Base-by-base conservation (phyloP, 2,113 vertebrate genomes). In the Chitala chitala region DNA sequence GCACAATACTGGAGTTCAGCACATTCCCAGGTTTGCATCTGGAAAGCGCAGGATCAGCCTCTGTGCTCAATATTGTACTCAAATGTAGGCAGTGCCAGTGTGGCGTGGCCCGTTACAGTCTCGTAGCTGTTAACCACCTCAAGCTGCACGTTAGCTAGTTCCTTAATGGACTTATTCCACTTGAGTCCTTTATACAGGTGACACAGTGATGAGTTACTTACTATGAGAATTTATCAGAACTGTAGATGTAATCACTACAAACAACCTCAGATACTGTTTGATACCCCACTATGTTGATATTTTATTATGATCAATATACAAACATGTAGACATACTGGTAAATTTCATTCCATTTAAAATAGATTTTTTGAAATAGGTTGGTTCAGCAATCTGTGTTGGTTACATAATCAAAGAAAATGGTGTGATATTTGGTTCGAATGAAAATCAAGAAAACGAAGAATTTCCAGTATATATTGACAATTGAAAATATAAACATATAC, bases 111-210 rank as follows among this genome's bases (percentile, higher is more conserved):
- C 5, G 8, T 17, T 36, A 33, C 33, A 63, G 17, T 38, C 15
- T 38, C 31, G n/a, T 36, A 33, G 12, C 8, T 63, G 33, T 33
- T 63, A 63, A 20, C 59, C 59, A 63, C 15, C 59, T 63, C 33
- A 63, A 63, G 38, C 59, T 63, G 33, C 38, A n/a, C n/a, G n/a
- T n/a, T n/a, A n/a, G n/a, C 59, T 33, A 63, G 15, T 38, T 63
- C 38, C 59, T n/a, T 38, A 17, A 63, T 22, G 59, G 59, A 20
- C 31, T 63, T 38, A 63, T 33, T 33, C 33, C 33, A 63, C 29
- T 63, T 20, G 15, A 20, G 31, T 38, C 33, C 59, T 36, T 63
- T 29, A 63, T 36, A 38, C 38, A 63, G 33, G 17, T 63, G n/a
- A n/a, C 38, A 63, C 20, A 46, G 31, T 38, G 31, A 63, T 38